Evolutionary conservation across 1,140 invertebrate species (phyloP).

Genomic region (Philopotamus ludificatus): DNA sequence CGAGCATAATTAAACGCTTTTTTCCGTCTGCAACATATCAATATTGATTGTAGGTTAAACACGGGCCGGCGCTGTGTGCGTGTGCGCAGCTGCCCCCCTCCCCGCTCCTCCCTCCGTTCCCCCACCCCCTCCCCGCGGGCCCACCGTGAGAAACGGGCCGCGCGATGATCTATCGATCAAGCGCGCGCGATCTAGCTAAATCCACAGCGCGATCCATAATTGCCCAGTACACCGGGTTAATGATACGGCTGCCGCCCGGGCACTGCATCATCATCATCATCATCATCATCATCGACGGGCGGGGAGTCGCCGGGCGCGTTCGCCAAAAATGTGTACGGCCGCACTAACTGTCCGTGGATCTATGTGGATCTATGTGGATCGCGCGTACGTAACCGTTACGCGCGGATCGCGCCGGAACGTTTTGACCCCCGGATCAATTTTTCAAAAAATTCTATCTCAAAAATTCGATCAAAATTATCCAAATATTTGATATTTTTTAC

Average conservation of each 20-base stretch:
- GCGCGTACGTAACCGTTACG: too few species aligned
- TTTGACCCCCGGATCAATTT: too few species aligned
- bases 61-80: not conserved
- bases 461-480: too few species aligned
- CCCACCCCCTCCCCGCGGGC: not conserved
- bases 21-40: too few species aligned
- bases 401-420: too few species aligned
- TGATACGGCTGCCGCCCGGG: not conserved
- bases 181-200: slow-evolving; percentile 12
- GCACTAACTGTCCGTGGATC: too few species aligned
- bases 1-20: too few species aligned
- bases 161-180: slow-evolving; percentile 26
- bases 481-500: too few species aligned
- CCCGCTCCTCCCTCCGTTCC: not conserved
- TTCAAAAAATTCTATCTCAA: too few species aligned
- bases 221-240: not conserved
- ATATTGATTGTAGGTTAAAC: too few species aligned
- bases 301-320: not conserved
- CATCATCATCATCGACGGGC: not conserved
- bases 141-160: slow-evolving; percentile 37
- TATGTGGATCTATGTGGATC: too few species aligned
- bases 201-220: slow-evolving; percentile 11
- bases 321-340: too few species aligned
- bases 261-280: not conserved
- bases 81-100: not conserved